Base-by-base conservation (phyloP, 2,797 vertebrate genomes). In the Heterohyrax brucei region DNA sequence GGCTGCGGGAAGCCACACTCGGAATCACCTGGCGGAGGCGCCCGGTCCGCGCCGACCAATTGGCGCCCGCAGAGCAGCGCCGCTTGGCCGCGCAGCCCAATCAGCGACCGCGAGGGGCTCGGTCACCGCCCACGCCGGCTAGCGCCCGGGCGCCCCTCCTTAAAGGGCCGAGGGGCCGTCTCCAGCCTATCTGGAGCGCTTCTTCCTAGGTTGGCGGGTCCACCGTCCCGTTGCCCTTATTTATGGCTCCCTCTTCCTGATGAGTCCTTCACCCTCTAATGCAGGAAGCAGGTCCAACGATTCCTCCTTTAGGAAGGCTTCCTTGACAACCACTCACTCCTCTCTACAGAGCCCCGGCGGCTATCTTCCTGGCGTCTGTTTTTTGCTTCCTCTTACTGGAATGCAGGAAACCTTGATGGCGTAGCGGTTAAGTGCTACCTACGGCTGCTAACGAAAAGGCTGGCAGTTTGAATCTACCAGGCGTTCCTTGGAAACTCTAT, bases 301-400 rank as follows among this genome's bases (percentile, higher is more conserved):
- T 26, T 22, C 73, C 91, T 87, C 80, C 73, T 89, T 94, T 22
- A 26, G 18, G 78, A 93, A 94, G 94, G 44, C 89, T n/a, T 92
- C 86, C 92, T 19, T 4, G 72, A 56, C 46, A 66, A 30, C 88
- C 73, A 10, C 56, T 14, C 50, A 19, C 75, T 19, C 28, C 9
- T 21, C 59, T 28, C 61, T 22, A 64, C 73, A 26, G 30, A 64
- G 44, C 22, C 26, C 86, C 44, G 13, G 4, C 4, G 28, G 30
- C 33, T 13, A 4, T 1, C 28, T 48, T 18, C 16, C 62, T 18
- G 1, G 50, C 46, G 13, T 14, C 10, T 53, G 53, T 56, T 56
- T 14, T 33, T 28, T 5, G 2, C 13, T 22, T n/a, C 1, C 19
- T 26, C 64, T 56, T 2, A 4, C 19, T 14, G 13, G 56, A 19